Evolutionary conservation across 2,797 vertebrate genomes (phyloP).

Genomic region (Hypotaenidia philippensis): DNA sequence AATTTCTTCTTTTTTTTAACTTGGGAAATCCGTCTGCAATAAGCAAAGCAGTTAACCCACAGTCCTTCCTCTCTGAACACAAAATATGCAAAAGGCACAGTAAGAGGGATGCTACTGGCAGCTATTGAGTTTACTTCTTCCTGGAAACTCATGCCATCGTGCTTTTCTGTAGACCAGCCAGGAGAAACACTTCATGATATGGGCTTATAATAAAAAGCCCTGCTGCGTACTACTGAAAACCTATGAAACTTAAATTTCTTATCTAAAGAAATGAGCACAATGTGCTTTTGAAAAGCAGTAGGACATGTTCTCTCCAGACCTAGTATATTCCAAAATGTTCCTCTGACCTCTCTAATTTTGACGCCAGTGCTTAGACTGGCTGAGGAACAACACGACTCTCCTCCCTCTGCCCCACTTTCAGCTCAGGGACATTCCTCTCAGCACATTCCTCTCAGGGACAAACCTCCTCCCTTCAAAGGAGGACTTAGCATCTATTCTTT

Average conservation of each 20-base stretch:
- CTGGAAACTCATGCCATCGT: background rate
- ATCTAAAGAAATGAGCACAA: background rate
- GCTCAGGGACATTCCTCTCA: too few species aligned
- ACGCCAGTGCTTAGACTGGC: background rate
- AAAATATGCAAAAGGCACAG: background rate
- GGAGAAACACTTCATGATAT: background rate
- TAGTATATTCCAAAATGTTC: background rate
- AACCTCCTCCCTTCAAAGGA: background rate
- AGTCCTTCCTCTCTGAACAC: background rate
- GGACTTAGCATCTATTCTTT: background rate
- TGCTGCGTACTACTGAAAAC: background rate
- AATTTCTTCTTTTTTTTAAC: background rate
- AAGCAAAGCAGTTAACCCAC: background rate
- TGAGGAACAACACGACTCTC: background rate
- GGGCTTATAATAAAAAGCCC: background rate
- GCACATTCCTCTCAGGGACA: accelerated
- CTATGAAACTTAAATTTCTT: background rate
- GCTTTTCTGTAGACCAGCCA: background rate
- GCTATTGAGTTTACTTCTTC: background rate
- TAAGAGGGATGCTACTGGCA: background rate
- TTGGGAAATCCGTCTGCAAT: background rate
- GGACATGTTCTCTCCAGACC: accelerated
- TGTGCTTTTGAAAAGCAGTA: background rate
- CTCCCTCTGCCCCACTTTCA: background rate
- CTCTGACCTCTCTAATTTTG: background rate